Base-by-base conservation (phyloP, 2,113 vertebrate genomes). In the Accipiter cooperii region DNA sequence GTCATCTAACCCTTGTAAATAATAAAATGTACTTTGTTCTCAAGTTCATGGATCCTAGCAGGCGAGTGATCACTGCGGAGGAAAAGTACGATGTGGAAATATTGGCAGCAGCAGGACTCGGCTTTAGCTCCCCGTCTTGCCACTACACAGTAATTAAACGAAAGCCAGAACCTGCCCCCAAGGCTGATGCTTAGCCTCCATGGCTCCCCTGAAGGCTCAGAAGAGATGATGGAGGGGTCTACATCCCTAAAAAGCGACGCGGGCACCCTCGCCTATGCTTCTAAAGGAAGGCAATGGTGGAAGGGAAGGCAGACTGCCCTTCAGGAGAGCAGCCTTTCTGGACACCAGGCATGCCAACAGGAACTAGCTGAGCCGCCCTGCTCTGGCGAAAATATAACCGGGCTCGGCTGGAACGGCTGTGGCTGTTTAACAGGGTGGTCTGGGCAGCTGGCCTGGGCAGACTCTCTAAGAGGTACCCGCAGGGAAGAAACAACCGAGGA, bases 21-120 rank as follows among this genome's bases (percentile, higher is more conserved):
- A 96, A 95, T 97, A 97, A 96, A 97, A 97, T 90, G 96, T 96
- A 96, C 93, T 96, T 97, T 96, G 95, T 94, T 97, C 95, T 97
- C 93, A 93, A 95, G 95, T 96, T 96, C 94, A 86, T 47, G 68
- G 91, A 91, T 95, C 87, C 89, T 84, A 91, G 89, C 93, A 90
- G 91, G 91, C 95, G 82, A 87, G 49, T 55, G 74, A 91, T 88
- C 93, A 74, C 68, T 44, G 5, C 33, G 70, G 84, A 96, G 91
- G 78, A 94, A 88, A 88, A 96, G 82, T 90, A 86, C 89, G 71
- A 64, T 68, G 82, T 93, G 84, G 93, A 96, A 73, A 46, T 80
- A 83, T 44, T 58, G 75, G 65, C 70, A 73, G 69, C 12, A 2
- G 19, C 75, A 84, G 79, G 60, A 70, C 47, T 79, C 44, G 51